Base-by-base conservation (phyloP, 1,140 invertebrate species). In the Sitodiplosis mosellana region DNA sequence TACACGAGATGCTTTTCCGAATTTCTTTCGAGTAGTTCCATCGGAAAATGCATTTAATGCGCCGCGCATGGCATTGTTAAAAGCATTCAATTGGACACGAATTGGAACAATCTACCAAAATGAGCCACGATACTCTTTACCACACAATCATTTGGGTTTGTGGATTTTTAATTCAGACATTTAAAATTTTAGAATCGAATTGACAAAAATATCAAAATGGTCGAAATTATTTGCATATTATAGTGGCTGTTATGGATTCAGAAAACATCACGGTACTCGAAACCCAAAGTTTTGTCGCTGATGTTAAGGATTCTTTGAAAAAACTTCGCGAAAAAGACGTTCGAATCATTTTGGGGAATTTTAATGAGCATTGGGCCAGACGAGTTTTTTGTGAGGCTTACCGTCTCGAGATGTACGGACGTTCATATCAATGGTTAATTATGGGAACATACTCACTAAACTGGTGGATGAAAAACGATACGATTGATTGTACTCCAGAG, bases 91-190 rank as follows among this genome's bases (percentile, higher is more conserved):
- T 66, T 99, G 95, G 95, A 96, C 87, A 0, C 74, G 87, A 46
- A 91, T 99, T 11, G 93, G 91, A 2, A 97, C 92, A 0, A 80
- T 99, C 46, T 98, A 95, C 65, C 93, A 99, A 64, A 95, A 93
- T 58, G 88, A 95, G 58, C 88, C 92, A 0, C 70, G 89, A 65
- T 95, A 93, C 63, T 83, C 90, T 1, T 67, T 94, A 68, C 88
- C 91, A 18, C 90, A 95, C 61, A 93, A 92, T 61, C 80, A 83
- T 51, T 73, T 98, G 51, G n/a, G n/a, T n/a, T n/a, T n/a, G n/a
- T n/a, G n/a, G n/a, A n/a, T n/a, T n/a, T n/a, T n/a, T n/a, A n/a
- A n/a, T n/a, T n/a, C n/a, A n/a, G n/a, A n/a, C n/a, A n/a, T n/a
- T n/a, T n/a, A n/a, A n/a, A n/a, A n/a, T n/a, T n/a, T n/a, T n/a